Evolutionary conservation across 2,113 vertebrate species (phyloP).

Genomic region (Corvus hawaiiensis): DNA sequence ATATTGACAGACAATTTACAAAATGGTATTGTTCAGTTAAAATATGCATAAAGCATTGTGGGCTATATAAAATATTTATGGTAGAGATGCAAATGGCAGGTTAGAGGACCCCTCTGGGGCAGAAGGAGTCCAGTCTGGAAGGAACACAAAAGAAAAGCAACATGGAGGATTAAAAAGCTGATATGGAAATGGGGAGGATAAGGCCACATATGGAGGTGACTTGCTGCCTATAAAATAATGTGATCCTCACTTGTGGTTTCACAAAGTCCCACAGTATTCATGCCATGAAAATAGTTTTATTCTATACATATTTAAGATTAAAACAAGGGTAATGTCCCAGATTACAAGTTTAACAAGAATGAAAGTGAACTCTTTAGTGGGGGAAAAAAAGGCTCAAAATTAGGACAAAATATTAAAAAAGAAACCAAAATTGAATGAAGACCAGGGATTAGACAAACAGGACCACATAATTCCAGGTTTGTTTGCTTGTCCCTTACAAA

Average conservation of each 20-base stretch:
- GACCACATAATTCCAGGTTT: neutral
- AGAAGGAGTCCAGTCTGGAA: slow-evolving; percentile 24
- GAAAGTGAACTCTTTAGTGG: fast-evolving
- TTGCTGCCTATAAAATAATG: neutral
- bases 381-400: neutral
- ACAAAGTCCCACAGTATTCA: neutral
- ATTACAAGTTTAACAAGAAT: neutral
- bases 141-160: slow-evolving; percentile 29
- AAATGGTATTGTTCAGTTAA: slow-evolving; percentile 43
- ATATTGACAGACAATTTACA: slow-evolving; percentile 51
- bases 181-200: neutral
- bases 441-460: neutral
- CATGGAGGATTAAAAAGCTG: slow-evolving; percentile 3
- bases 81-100: slow-evolving; percentile 41
- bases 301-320: neutral
- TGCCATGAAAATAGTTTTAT: neutral
- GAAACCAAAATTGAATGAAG: neutral
- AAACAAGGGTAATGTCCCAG: neutral
- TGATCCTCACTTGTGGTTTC: neutral
- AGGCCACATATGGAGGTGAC: neutral
- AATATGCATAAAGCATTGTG: slow-evolving; percentile 55
- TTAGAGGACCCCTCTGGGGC: slow-evolving; percentile 46
- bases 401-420: neutral
- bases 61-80: slow-evolving; percentile 57
- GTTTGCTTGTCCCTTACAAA: neutral